Conservation (phyloP, 2,113 vertebrate species). For the Chaetodon auriga region DNA sequence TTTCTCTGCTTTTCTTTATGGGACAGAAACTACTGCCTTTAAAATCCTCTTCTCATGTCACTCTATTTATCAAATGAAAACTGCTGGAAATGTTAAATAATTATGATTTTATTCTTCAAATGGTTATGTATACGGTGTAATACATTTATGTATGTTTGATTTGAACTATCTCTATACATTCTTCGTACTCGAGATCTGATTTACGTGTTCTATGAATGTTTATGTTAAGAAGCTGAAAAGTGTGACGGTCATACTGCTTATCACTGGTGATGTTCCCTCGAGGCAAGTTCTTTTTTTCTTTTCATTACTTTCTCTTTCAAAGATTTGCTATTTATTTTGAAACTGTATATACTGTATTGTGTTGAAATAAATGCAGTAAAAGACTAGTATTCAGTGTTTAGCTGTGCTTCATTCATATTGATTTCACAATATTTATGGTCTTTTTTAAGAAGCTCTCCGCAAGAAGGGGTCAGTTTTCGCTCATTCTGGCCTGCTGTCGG, state of each 20-base stretch:
- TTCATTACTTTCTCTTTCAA: slow-evolving; percentile 20
- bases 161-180: slow-evolving; percentile 30
- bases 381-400: background rate
- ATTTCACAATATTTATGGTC: background rate
- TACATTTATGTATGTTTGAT: slow-evolving; percentile 39
- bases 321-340: slow-evolving; percentile 56
- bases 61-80: slow-evolving; percentile 34
- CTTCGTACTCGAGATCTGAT: slow-evolving; percentile 36
- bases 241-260: slow-evolving; percentile 40
- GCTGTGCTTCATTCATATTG: background rate
- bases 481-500: background rate
- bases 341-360: slow-evolving; percentile 70
- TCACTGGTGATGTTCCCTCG: slow-evolving; percentile 41
- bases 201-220: slow-evolving; percentile 51
- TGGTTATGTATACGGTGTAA: slow-evolving; percentile 39
- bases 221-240: slow-evolving; percentile 46
- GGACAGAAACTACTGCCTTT: slow-evolving; percentile 43
- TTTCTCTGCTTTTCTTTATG: slow-evolving; percentile 39
- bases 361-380: slow-evolving; percentile 76
- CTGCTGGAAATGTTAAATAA: slow-evolving; percentile 30
- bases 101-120: slow-evolving; percentile 34
- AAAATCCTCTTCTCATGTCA: slow-evolving; percentile 11
- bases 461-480: background rate
- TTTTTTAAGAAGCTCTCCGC: background rate
- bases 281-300: slow-evolving; percentile 5